Percentiles rank a stretch among this genome's conserved stretches.
Conservation (phyloP, 1,140 invertebrate species). For the Rhopalosiphum maidis region DNA sequence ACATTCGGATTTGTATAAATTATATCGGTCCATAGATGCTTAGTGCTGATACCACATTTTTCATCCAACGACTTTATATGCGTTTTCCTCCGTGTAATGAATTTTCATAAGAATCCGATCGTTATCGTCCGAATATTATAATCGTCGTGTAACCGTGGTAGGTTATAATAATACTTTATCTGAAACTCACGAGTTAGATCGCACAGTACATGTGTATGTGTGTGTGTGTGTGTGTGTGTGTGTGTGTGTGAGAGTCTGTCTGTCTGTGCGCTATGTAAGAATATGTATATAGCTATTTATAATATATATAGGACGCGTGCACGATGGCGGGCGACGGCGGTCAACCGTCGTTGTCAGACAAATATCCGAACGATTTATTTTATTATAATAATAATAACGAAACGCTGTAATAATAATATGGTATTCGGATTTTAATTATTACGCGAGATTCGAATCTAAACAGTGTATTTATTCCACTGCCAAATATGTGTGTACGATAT, state of each 20-base stretch:
- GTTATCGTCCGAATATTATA: slow-evolving; percentile 19
- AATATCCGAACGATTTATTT: slow-evolving; percentile 16
- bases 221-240: neutral
- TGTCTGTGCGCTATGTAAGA: neutral
- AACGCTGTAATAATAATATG: neutral
- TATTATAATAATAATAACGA: neutral
- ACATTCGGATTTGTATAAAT: too few relatives aligned
- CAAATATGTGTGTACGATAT: neutral
- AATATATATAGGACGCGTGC: neutral
- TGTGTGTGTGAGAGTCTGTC: too few relatives aligned
- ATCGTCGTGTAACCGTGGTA: slow-evolving; percentile 26
- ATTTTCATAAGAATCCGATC: slow-evolving; percentile 40
- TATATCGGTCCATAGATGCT: neutral
- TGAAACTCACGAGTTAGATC: neutral
- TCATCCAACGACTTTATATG: slow-evolving; percentile 18
- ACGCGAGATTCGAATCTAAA: neutral
- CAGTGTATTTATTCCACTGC: neutral
- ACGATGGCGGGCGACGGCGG: neutral
- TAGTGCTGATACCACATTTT: neutral
- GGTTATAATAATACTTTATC: slow-evolving; percentile 28
- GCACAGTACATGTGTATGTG: neutral
- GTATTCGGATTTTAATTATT: neutral
- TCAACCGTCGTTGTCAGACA: neutral
- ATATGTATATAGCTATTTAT: neutral
- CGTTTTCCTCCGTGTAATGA: slow-evolving; percentile 27